A percentile compares a stretch with the other conserved stretches of the same genome.
Evolutionary conservation across 1,140 invertebrate genomes (phyloP).

Genomic region (Wiebesia pumilae): DNA sequence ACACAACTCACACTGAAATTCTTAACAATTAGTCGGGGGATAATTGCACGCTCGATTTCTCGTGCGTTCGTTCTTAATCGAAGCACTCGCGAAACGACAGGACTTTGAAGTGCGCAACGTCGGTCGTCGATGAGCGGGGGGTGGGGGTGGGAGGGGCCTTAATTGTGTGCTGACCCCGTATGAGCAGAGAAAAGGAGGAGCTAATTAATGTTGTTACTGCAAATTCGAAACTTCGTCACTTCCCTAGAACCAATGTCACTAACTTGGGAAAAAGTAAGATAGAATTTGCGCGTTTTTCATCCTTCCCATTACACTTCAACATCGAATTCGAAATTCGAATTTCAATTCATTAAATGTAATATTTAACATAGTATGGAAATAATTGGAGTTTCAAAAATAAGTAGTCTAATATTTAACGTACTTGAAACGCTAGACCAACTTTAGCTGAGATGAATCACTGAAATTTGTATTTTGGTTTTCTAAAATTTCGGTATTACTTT

Average conservation of each 20-base stretch:
- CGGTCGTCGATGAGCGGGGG: background rate
- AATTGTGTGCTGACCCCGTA: background rate
- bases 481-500: too few relatives aligned
- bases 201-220: background rate
- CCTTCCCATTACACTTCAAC: background rate
- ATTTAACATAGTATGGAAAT: too few relatives aligned
- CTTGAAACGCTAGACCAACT: too few relatives aligned
- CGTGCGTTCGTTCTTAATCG: background rate
- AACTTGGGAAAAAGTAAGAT: background rate
- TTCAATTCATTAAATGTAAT: background rate
- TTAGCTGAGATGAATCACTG: too few relatives aligned
- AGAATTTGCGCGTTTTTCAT: background rate
- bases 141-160: too few relatives aligned
- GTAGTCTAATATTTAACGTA: too few relatives aligned
- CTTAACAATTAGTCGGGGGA: constrained; percentile 18
- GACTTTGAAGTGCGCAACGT: background rate
- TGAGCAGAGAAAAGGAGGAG: background rate
- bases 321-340: background rate
- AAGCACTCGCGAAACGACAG: background rate
- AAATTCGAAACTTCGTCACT: background rate
- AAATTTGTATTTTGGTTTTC: too few relatives aligned
- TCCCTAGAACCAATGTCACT: background rate
- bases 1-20: background rate
- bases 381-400: too few relatives aligned
- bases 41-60: constrained; percentile 37